These are phyloP conservation scores for Thereva nobilitata DNA, from an alignment of 2,888 invertebrate species.

Conservation along the genomic window DNA sequence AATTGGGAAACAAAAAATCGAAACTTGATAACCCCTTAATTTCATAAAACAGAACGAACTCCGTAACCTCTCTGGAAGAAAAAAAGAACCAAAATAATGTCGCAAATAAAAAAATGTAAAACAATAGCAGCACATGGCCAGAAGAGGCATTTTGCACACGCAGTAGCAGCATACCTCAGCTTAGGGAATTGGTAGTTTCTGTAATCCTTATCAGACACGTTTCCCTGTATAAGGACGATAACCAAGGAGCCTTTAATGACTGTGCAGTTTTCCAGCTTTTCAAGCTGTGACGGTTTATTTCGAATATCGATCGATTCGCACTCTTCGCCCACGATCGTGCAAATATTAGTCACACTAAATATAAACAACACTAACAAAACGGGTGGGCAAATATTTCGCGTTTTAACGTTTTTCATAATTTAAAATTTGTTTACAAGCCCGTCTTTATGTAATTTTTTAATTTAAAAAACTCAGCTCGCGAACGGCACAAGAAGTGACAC, in stretches of 20 bases:
- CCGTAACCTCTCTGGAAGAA: constrained; percentile 74
- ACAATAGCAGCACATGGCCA: constrained; percentile 33
- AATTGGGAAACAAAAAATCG: constrained; percentile 80
- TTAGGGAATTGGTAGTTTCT: constrained; percentile 67
- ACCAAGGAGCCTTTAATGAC: constrained; percentile 80
- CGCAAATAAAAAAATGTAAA: constrained; percentile 4
- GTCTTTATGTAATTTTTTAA: too few species aligned
- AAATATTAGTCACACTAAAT: background rate
- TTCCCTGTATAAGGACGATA: constrained; percentile 68
- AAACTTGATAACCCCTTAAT: constrained; percentile 73
- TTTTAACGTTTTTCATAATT: too few species aligned
- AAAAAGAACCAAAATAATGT: constrained; percentile 8
- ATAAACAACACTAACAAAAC: constrained; percentile 8
- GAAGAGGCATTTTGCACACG: constrained; percentile 43
- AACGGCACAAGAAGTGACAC: too few species aligned
- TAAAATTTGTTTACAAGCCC: too few species aligned
- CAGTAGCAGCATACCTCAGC: constrained; percentile 56
- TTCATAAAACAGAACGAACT: constrained; percentile 77
- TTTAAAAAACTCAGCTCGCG: too few species aligned
- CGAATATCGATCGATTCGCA: constrained; percentile 60
- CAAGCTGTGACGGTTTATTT: constrained; percentile 58
- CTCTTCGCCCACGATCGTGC: too few species aligned
- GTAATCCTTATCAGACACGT: constrained; percentile 56
- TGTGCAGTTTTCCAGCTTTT: constrained; percentile 65
- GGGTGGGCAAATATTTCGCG: background rate